These are phyloP conservation scores for Epinephelus malabaricus DNA, from an alignment of 2,797 vertebrate genomes.

Conservation along the genomic window DNA sequence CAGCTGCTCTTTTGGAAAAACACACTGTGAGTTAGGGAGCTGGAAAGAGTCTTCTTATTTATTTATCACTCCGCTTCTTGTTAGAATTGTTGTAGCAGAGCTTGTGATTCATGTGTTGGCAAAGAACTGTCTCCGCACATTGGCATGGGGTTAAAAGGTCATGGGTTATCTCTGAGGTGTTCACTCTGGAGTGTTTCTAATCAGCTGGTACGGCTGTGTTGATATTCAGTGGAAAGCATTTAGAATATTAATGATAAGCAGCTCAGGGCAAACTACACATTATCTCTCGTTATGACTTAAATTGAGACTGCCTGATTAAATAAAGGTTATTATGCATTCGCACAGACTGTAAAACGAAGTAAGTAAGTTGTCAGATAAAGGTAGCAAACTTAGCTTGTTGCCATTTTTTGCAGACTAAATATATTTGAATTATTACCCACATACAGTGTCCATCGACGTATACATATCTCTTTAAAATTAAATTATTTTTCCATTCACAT, in stretches of 20 bases:
- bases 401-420: not conserved
- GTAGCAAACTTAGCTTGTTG: not conserved
- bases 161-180: constrained; percentile 41
- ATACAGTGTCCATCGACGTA: too few species aligned
- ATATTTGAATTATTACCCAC: not conserved
- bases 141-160: constrained; percentile 64
- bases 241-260: not conserved
- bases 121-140: not conserved
- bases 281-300: not conserved
- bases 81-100: constrained; percentile 28
- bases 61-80: constrained; percentile 1
- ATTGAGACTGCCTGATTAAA: not conserved
- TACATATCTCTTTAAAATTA: not conserved
- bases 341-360: not conserved
- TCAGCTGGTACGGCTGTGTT: not conserved
- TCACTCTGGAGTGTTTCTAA: constrained; percentile 8
- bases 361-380: not conserved
- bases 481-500: not conserved
- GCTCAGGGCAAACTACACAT: not conserved
- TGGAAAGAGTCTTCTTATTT: constrained; percentile 9
- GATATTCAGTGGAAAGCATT: not conserved
- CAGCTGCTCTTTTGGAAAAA: constrained; percentile 25
- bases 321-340: not conserved
- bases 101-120: not conserved
- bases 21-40: not conserved